phyloP scores from a whole-genome alignment of 2,797 vertebrate species.

The Coilia nasus region DNA sequence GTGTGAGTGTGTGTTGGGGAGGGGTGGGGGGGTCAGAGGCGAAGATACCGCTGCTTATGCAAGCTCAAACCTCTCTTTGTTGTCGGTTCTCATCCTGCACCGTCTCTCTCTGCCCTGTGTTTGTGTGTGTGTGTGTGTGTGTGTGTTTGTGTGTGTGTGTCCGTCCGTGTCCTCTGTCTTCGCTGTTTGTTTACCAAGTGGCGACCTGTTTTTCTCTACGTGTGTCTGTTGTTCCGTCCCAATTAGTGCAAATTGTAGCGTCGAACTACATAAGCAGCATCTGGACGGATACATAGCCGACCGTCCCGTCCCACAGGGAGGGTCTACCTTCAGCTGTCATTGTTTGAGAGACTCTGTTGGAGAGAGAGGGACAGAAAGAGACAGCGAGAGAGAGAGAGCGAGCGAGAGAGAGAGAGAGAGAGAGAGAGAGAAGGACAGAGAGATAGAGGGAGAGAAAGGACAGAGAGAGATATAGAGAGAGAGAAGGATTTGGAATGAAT shows the following conservation, averaged over 20 bases:
- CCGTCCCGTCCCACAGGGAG: not conserved
- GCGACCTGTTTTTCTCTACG: not conserved
- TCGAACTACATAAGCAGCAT: not conserved
- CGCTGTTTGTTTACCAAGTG: not conserved
- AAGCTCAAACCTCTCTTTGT: not conserved
- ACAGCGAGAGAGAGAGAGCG: too few species aligned
- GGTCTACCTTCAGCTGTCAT: not conserved
- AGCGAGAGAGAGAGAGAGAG: too few species aligned
- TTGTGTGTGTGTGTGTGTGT: too few species aligned
- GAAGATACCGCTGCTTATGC: not conserved
- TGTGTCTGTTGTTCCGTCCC: not conserved
- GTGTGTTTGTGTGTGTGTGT: too few species aligned
- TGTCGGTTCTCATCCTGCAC: not conserved
- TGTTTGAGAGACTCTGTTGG: not conserved
- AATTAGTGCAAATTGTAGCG: not conserved
- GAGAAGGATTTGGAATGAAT: too few species aligned
- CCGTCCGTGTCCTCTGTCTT: too few species aligned
- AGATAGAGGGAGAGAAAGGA: not conserved
- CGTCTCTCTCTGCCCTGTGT: too few species aligned
- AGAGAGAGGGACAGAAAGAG: not conserved
- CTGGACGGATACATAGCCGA: not conserved
- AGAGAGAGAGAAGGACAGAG: too few species aligned
- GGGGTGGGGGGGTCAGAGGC: not conserved
- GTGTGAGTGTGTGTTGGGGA: too few species aligned
- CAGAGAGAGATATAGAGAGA: not conserved